phyloP scores from a whole-genome alignment of 1,140 invertebrate genomes.

The Spodoptera litura region DNA sequence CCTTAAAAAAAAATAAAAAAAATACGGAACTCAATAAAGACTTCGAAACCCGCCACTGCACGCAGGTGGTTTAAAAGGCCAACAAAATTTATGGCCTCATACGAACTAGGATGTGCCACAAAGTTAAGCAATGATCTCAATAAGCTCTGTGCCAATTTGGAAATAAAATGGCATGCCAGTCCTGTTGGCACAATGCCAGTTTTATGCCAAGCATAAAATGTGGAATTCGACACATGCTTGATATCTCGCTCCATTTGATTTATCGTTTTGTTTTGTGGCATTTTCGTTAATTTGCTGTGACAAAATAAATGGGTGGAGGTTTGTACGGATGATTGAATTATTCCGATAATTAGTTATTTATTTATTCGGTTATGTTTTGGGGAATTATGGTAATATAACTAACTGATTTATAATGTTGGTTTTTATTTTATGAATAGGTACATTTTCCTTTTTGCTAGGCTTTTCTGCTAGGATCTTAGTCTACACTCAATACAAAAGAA shows the following conservation, averaged over 20 bases:
- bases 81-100: slow-evolving; percentile 21
- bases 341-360: background rate
- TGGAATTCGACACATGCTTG: slow-evolving; percentile 50
- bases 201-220: slow-evolving; percentile 53
- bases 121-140: slow-evolving; percentile 58
- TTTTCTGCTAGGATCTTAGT: too few relatives aligned
- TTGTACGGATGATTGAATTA: slow-evolving; percentile 12
- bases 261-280: slow-evolving; percentile 44
- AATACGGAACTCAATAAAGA: background rate
- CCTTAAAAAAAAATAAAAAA: too few relatives aligned
- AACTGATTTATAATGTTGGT: too few relatives aligned
- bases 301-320: slow-evolving; percentile 10
- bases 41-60: background rate
- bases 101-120: slow-evolving; percentile 35
- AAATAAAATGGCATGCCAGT: slow-evolving; percentile 50
- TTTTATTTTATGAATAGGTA: too few relatives aligned
- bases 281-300: slow-evolving; percentile 29
- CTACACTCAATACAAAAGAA: too few relatives aligned
- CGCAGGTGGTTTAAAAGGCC: slow-evolving; percentile 16
- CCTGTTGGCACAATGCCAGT: slow-evolving; percentile 53
- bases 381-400: too few relatives aligned
- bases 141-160: slow-evolving; percentile 59
- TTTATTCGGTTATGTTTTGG: too few relatives aligned
- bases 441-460: too few relatives aligned
- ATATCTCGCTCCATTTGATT: slow-evolving; percentile 47